Conservation (phyloP, 2,888 invertebrate species). For the Chrysolina oricalcia region DNA sequence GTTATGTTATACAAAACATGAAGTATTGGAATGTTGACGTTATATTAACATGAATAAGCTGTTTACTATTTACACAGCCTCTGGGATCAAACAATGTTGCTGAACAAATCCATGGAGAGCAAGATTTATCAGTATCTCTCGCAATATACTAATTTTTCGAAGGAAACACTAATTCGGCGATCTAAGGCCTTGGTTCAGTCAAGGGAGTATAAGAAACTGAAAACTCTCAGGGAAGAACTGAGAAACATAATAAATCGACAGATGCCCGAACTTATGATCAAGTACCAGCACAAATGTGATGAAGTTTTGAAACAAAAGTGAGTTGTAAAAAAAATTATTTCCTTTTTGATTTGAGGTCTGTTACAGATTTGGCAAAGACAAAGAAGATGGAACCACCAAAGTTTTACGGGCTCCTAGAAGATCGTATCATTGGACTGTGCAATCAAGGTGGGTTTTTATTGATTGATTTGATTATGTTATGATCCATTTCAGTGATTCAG, state of each 20-base stretch:
- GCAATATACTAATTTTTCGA: not conserved
- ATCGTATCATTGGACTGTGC: not conserved
- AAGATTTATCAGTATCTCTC: constrained; percentile 7
- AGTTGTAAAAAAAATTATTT: not conserved
- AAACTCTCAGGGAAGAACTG: not conserved
- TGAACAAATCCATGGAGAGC: not conserved
- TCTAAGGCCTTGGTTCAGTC: not conserved
- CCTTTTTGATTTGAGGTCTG: not conserved
- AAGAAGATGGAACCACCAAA: not conserved
- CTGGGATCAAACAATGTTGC: not conserved
- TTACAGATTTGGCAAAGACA: constrained; percentile 7
- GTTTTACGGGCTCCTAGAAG: not conserved
- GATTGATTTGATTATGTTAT: too few relatives aligned
- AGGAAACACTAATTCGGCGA: not conserved
- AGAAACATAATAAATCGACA: not conserved
- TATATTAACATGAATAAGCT: not conserved
- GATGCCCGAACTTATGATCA: not conserved
- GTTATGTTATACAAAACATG: too few relatives aligned
- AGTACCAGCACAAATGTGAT: not conserved
- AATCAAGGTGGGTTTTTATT: not conserved
- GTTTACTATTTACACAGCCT: not conserved
- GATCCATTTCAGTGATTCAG: too few relatives aligned
- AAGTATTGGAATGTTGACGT: too few relatives aligned
- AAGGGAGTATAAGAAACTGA: not conserved
- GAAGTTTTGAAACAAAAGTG: not conserved